A percentile compares a stretch with the other conserved stretches of the same genome.
Evolutionary conservation across 2,888 invertebrate genomes (phyloP).

Genomic region (Eupithecia subumbrata): DNA sequence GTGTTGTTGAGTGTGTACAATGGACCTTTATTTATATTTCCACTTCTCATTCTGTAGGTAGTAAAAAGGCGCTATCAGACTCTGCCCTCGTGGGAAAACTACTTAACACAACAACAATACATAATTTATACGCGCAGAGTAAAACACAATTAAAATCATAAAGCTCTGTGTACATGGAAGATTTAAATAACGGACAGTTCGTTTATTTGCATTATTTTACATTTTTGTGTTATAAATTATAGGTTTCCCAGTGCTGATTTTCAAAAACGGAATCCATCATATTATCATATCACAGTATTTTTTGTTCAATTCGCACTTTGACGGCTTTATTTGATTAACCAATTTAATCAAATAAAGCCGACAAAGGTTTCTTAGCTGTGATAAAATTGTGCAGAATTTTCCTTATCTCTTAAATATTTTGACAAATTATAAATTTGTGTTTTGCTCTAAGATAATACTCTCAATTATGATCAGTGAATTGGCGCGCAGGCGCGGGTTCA

Average conservation of each 20-base stretch:
- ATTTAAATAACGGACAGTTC: background rate
- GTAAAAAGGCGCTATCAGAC: slow-evolving; percentile 1
- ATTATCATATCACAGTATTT: background rate
- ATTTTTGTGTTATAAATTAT: background rate
- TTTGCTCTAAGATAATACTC: too few relatives aligned
- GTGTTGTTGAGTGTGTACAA: too few relatives aligned
- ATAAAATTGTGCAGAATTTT: background rate
- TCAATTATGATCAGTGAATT: too few relatives aligned
- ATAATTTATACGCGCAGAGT: slow-evolving; percentile 30
- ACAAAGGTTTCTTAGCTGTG: background rate
- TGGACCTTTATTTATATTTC: background rate
- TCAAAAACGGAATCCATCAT: background rate
- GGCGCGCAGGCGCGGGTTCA: too few relatives aligned
- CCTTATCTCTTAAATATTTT: too few relatives aligned
- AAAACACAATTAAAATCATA: slow-evolving; percentile 35
- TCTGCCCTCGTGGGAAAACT: slow-evolving; percentile 41
- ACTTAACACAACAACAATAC: slow-evolving; percentile 30
- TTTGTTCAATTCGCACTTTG: background rate
- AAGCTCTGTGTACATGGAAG: slow-evolving; percentile 8
- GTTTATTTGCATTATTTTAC: background rate
- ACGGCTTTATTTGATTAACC: background rate
- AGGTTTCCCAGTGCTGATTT: slow-evolving; percentile 1
- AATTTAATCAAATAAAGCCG: too few relatives aligned
- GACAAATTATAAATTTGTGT: too few relatives aligned
- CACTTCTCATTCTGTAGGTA: background rate